A percentile compares a stretch with the other conserved stretches of the same genome.
phyloP scores from a whole-genome alignment of 2,888 invertebrate genomes.

The Sympetrum striolatum region DNA sequence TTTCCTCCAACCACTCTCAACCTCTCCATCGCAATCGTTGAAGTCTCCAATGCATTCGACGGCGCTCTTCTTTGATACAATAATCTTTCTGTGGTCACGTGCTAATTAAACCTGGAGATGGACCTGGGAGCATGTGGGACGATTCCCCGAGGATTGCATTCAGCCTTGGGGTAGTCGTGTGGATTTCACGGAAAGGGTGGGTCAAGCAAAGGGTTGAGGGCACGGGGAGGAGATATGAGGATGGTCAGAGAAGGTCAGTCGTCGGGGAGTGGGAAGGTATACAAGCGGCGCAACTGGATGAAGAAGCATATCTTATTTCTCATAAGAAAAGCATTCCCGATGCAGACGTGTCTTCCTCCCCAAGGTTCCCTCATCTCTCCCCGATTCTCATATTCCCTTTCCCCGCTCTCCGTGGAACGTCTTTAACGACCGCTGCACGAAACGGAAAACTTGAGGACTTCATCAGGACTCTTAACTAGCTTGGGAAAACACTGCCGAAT shows the following conservation, averaged over 20 bases:
- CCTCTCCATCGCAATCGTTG: neutral
- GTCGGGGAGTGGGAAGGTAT: neutral
- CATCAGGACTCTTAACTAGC: neutral
- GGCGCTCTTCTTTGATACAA: neutral
- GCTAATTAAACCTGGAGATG: neutral
- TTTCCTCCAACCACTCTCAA: too few species aligned
- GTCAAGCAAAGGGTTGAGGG: neutral
- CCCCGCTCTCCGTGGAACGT: neutral
- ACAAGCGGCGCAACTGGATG: neutral
- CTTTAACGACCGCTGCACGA: neutral
- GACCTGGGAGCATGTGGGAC: neutral
- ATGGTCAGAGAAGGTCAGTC: slow-evolving; percentile 28
- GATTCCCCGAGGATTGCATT: neutral
- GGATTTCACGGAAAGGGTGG: neutral
- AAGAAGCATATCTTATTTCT: slow-evolving; percentile 37
- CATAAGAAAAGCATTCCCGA: slow-evolving; percentile 4
- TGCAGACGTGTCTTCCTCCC: neutral
- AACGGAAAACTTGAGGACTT: neutral
- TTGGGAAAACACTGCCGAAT: neutral
- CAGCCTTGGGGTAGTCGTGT: neutral
- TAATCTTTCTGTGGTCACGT: neutral
- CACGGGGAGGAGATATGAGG: neutral
- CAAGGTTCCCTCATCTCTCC: neutral
- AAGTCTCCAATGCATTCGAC: neutral
- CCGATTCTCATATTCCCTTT: neutral